phyloP scores from a whole-genome alignment of 2,888 invertebrate species.

The Helicoverpa assulta region DNA sequence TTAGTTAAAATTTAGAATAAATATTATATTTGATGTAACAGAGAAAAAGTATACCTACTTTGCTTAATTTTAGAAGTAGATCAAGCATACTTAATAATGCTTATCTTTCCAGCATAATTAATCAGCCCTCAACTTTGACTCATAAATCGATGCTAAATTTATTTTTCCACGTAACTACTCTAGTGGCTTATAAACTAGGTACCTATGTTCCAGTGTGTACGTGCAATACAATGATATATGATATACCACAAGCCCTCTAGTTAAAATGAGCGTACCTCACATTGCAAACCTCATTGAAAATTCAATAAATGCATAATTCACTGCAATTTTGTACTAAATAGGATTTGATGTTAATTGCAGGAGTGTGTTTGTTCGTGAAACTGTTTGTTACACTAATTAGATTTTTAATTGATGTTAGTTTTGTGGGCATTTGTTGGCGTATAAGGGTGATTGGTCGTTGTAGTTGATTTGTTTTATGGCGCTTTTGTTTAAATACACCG shows the following conservation, averaged over 20 bases:
- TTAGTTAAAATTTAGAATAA: too few relatives aligned
- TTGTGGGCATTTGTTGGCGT: background rate
- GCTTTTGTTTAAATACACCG: too few relatives aligned
- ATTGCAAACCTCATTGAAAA: slow-evolving; percentile 44
- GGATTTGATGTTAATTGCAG: slow-evolving; percentile 39
- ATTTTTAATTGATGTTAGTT: slow-evolving; percentile 33
- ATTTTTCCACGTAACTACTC: too few relatives aligned
- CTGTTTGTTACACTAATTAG: slow-evolving; percentile 17
- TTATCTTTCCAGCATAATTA: too few relatives aligned
- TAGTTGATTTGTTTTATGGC: background rate
- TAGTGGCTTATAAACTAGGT: background rate
- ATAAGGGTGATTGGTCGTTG: slow-evolving; percentile 2
- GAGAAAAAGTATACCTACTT: too few relatives aligned
- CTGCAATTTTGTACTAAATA: slow-evolving; percentile 37
- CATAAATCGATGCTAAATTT: too few relatives aligned
- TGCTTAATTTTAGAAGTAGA: too few relatives aligned
- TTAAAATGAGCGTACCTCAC: background rate
- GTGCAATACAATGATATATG: background rate
- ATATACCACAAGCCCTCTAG: slow-evolving; percentile 3
- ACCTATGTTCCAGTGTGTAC: background rate
- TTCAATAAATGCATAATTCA: slow-evolving; percentile 46
- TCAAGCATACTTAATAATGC: too few relatives aligned
- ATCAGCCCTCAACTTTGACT: too few relatives aligned
- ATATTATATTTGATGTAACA: too few relatives aligned
- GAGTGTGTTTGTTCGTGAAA: slow-evolving; percentile 24